Evolutionary conservation across 2,113 vertebrate species (phyloP), one percentile per base, ranked within the genome.

Genomic region (Urocynchramus pylzowi): DNA sequence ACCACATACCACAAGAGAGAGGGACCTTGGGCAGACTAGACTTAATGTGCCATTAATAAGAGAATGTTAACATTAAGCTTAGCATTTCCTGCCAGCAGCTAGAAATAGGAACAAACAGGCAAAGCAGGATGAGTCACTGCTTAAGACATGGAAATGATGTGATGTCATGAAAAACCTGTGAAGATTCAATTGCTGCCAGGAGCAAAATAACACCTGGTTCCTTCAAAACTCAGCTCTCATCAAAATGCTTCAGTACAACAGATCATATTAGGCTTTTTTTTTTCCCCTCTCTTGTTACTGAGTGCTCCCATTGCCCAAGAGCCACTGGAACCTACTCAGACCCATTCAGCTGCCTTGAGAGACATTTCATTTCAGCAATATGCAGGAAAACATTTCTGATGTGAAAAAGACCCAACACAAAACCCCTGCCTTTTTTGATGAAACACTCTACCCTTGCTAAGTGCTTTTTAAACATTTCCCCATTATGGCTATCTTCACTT

Each of bases 71-170:
- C 35, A 28, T 42, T 59, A 80, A 93, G 82, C 77, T 86, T 35
- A 94, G 73, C 78, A 85, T 84, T 89, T 95, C 88, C 63, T 94
- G 80, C 85, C 91, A 61, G 77, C 75, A 95, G 88, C 87, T 80
- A 94, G 86, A 96, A 97, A 96, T 96, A 97, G 95, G 89, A 97
- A 93, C 87, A 92, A 96, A 95, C 88, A 96, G 91, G 70, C 93
- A 85, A 85, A 95, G 69, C 80, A 92, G 74, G 83, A 95, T 97
- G 96, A 97, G 85, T 95, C 96, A 97, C 91, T 93, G 84, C 77
- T 89, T 95, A 93, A 97, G 95, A 86, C 84, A 87, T 57, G 85
- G 91, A 87, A 91, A 85, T 95, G 93, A 95, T 13, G 28, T 82
- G 79, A 93, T 96, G 94, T 96, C 95, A 95, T 82, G 88, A 96